These are phyloP conservation scores for Eupeodes corollae DNA, from an alignment of 1,140 invertebrate genomes.

Conservation along the genomic window DNA sequence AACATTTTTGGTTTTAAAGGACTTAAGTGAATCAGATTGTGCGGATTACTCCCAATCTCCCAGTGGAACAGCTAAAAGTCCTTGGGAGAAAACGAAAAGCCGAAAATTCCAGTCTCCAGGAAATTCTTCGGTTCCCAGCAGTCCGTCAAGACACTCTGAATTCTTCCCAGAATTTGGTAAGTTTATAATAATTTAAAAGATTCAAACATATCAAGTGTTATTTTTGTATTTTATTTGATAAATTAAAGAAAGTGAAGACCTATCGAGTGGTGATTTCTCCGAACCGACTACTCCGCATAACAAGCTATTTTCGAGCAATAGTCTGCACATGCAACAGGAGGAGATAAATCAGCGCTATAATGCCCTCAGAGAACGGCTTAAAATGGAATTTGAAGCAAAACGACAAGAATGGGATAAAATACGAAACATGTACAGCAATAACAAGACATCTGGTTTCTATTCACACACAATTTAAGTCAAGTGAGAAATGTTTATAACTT, in stretches of 20 bases:
- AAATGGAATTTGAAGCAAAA: slow-evolving; percentile 59
- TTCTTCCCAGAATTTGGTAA: slow-evolving; percentile 49
- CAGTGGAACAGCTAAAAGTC: slow-evolving; percentile 11
- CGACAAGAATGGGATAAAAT: slow-evolving; percentile 58
- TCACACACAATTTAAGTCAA: background rate
- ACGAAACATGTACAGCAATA: background rate
- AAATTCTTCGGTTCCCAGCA: slow-evolving; percentile 52
- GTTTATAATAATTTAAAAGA: background rate
- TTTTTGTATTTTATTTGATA: background rate
- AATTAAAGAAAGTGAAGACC: slow-evolving; percentile 31
- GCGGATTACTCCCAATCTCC: slow-evolving; percentile 13
- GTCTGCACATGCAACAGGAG: slow-evolving; percentile 30
- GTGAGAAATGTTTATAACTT: background rate
- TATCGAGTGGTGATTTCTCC: slow-evolving; percentile 34
- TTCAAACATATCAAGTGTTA: background rate
- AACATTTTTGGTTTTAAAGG: background rate
- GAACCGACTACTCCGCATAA: slow-evolving; percentile 30
- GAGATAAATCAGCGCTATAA: slow-evolving; percentile 50
- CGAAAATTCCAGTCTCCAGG: slow-evolving; percentile 19
- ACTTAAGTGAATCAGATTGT: background rate
- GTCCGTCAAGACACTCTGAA: slow-evolving; percentile 48
- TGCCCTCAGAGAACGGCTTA: slow-evolving; percentile 54
- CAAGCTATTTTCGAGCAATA: slow-evolving; percentile 12
- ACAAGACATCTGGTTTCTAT: too few species aligned
- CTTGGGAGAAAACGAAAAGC: too few species aligned